These are phyloP conservation scores for Empis livida DNA, from an alignment of 2,888 invertebrate genomes.

Conservation along the genomic window DNA sequence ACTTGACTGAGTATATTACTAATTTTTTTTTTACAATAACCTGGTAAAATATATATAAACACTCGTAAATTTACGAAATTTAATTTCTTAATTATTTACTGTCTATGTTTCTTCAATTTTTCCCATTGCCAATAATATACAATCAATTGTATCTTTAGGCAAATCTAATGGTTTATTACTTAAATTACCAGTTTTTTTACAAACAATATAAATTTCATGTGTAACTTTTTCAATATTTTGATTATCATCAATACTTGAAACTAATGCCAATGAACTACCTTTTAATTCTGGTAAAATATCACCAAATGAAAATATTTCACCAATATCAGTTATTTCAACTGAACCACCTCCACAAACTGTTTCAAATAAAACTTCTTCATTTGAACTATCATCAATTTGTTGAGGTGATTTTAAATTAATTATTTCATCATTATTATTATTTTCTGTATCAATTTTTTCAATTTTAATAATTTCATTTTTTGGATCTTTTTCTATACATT, in stretches of 20 bases:
- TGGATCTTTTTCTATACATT: conserved; percentile 1
- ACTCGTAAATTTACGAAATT: too few species aligned
- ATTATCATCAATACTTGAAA: conserved; percentile 27
- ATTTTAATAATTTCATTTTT: conserved; percentile 12
- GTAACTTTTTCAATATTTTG: conserved; percentile 20
- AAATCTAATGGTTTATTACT: conserved; percentile 31
- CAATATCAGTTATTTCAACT: conserved; percentile 12
- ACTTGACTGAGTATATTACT: too few species aligned
- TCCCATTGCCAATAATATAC: conserved; percentile 27
- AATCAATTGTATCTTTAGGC: conserved; percentile 31
- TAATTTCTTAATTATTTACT: too few species aligned
- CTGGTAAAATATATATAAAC: too few species aligned
- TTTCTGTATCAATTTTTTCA: background rate
- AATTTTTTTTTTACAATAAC: too few species aligned
- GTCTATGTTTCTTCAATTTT: background rate
- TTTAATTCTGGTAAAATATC: conserved; percentile 27
- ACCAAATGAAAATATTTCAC: conserved; percentile 16
- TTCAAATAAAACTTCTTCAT: conserved; percentile 15
- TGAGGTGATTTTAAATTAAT: conserved; percentile 5
- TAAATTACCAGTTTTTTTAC: conserved; percentile 26
- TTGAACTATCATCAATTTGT: conserved; percentile 5
- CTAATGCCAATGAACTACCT: conserved; percentile 30
- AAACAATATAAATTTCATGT: conserved; percentile 32
- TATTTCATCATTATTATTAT: conserved; percentile 12
- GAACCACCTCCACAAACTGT: background rate